Evolutionary conservation across 2,113 vertebrate genomes (phyloP), one percentile per base, ranked within the genome.

Genomic region (Otus sunia): DNA sequence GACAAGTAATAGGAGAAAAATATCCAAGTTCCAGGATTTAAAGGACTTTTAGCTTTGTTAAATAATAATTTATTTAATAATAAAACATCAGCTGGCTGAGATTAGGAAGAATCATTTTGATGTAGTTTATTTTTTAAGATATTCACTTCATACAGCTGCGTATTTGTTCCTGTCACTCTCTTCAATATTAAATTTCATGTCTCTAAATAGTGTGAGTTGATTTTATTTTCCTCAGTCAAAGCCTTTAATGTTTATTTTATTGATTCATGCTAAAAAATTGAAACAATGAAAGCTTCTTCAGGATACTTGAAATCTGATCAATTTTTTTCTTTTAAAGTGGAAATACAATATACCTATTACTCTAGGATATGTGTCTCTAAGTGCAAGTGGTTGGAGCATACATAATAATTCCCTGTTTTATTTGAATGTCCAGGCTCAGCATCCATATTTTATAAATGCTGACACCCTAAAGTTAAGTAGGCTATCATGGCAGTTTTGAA

Each of bases 171-270:
- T 96, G 80, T 94, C 92, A 73, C 58, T 92, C 66, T 95, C n/a
- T 56, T 68, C 80, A 82, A 1, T 85, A 91, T 95, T 96, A 87
- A 82, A 95, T 97, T 94, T 95, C 37, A 55, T 92, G 88, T 83
- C 86, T 95, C 77, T 96, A 95, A 96, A 91, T 96, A 69, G 58
- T 86, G 68, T 56, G 49, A 91, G 86, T 68, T 96, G 2, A 4
- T 94, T 96, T 96, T 96, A 92, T 97, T 95, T 97, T 95, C 88
- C 71, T 95, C 92, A 94, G 94, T 95, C 92, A 97, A 90, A 90
- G 84, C 71, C 94, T 94, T 97, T 96, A 92, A 95, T 91, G 81
- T 92, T 92, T 87, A 52, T 95, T 88, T 94, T 97, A 97, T 97
- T 96, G 97, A 97, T 96, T 96, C 56, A 69, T 56, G 36, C 43